Conservation (phyloP, 2,113 vertebrate genomes). For the Mixornis gularis region DNA sequence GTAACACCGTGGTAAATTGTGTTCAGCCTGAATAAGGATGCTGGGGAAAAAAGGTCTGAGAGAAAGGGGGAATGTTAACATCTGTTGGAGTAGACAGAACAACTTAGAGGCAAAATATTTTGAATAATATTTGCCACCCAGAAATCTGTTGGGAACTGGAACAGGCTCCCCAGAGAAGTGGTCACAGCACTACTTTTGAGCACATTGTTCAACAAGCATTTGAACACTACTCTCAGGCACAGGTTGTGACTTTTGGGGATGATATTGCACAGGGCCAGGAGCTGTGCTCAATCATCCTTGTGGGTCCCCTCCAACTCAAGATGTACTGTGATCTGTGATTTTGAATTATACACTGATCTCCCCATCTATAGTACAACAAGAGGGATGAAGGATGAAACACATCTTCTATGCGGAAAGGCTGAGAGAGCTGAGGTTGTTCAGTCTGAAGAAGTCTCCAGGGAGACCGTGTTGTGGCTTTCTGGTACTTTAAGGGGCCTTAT, state of each 20-base stretch:
- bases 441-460: not conserved
- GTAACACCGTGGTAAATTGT: not conserved
- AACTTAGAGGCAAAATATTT: not conserved
- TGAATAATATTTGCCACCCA: not conserved
- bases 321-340: not conserved
- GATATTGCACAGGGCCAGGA: not conserved
- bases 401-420: not conserved
- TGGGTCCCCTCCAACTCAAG: not conserved
- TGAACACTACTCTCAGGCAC: not conserved
- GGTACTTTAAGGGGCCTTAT: not conserved
- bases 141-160: no score
- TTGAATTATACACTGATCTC: not conserved
- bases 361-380: fast-evolving
- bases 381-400: not conserved
- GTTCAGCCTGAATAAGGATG: not conserved
- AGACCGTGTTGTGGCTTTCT: fast-evolving
- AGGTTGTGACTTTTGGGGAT: not conserved
- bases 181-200: not conserved
- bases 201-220: not conserved
- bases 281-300: not conserved
- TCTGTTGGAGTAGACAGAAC: not conserved
- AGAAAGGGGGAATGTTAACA: not conserved
- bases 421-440: not conserved
- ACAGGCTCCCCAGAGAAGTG: not conserved
- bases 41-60: fast-evolving